These are phyloP conservation scores for Tokudaia muenninki DNA, from an alignment of 2,797 vertebrate species.

Conservation along the genomic window DNA sequence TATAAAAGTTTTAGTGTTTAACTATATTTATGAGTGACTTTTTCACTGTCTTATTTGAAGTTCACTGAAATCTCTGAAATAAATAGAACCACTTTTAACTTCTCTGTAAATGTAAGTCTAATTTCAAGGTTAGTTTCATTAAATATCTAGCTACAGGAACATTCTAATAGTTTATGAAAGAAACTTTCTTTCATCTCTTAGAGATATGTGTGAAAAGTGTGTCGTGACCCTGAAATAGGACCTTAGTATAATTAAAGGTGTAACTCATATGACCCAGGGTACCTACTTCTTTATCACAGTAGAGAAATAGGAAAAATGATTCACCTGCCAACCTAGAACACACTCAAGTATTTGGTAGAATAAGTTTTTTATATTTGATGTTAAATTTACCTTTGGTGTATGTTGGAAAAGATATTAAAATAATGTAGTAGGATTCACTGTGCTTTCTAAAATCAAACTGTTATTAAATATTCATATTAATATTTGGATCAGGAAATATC, in stretches of 20 bases:
- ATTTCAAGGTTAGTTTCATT: neutral
- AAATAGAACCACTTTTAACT: neutral
- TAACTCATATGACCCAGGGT: neutral
- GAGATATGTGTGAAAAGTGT: neutral
- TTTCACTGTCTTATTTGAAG: neutral
- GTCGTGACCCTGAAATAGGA: neutral
- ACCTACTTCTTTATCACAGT: neutral
- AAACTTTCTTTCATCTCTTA: neutral
- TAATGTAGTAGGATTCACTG: neutral
- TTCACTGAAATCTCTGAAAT: neutral
- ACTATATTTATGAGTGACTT: slow-evolving; percentile 7
- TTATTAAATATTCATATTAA: neutral
- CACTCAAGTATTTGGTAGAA: neutral
- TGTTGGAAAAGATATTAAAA: neutral
- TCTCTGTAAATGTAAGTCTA: slow-evolving; percentile 1
- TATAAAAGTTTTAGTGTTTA: neutral
- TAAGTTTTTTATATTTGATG: neutral
- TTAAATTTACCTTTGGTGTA: neutral
- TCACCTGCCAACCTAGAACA: neutral
- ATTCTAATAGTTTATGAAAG: neutral
- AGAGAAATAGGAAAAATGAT: neutral
- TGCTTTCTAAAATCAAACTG: neutral
- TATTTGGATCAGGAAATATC: neutral
- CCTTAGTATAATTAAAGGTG: neutral
- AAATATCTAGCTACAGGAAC: neutral